phyloP scores from a whole-genome alignment of 2,113 vertebrate genomes.

The Martes martes region DNA sequence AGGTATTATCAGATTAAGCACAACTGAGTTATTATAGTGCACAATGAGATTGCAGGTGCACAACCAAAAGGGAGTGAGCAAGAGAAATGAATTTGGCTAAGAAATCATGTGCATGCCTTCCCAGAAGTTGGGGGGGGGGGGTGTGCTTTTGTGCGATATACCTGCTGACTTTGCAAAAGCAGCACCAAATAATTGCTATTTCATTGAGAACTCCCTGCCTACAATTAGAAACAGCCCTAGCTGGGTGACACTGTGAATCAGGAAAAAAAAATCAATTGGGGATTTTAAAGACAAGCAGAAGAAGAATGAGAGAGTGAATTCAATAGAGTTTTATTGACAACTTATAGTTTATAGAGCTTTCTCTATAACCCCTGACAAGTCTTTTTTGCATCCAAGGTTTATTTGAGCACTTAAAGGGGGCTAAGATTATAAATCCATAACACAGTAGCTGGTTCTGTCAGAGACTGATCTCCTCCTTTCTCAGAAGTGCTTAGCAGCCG shows the following conservation, averaged over 20 bases:
- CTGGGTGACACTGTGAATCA: conserved; percentile 24
- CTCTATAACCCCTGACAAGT: conserved; percentile 38
- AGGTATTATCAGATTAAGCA: conserved; percentile 59
- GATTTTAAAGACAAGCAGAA: conserved; percentile 62
- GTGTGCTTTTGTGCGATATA: neutral
- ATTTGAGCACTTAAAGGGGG: neutral
- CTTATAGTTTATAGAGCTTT: conserved; percentile 39
- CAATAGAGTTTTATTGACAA: conserved; percentile 55
- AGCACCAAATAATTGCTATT: neutral
- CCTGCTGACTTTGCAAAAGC: conserved; percentile 46
- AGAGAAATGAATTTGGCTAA: conserved; percentile 4
- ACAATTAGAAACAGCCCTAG: conserved; percentile 12
- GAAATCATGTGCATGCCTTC: neutral
- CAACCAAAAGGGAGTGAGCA: conserved; percentile 2
- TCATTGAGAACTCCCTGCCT: conserved; percentile 36
- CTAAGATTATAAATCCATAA: conserved; percentile 24
- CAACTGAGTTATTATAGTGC: conserved; percentile 27
- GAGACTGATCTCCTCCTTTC: neutral
- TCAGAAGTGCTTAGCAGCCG: conserved; percentile 6
- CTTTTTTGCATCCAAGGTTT: conserved; percentile 30
- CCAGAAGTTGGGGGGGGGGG: neutral
- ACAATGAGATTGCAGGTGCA: conserved; percentile 40
- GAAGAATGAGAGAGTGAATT: conserved; percentile 39
- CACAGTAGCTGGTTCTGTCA: neutral
- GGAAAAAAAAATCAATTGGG: conserved; percentile 34